Base-by-base conservation (phyloP, 2,797 vertebrate genomes). In the Lerista edwardsae region DNA sequence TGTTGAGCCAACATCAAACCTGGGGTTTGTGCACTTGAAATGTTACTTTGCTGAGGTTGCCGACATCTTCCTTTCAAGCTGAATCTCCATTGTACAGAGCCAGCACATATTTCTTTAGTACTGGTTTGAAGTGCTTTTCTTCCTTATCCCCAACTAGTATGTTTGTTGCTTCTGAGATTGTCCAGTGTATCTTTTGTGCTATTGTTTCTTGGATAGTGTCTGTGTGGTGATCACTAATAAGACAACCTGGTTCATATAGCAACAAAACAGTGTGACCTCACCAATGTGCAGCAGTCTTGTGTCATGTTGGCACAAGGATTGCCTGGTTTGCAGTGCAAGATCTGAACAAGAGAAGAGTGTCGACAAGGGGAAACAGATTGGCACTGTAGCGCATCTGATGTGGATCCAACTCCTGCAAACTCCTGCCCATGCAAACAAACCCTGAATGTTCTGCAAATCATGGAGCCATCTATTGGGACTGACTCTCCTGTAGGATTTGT, bases 401-500 rank as follows among this genome's bases (percentile, higher is more conserved):
- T 41, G 19, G 59, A 55, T 79, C 59, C 19, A 59, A 68, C 39
- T 64, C 31, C 41, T 44, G 59, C 36, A 80, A 74, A n/a, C 57
- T 44, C 51, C n/a, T 15, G 68, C 31, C 61, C 67, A n/a, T 62
- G 64, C 14, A 79, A 64, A 47, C 67, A 47, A 67, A 47, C 36
- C n/a, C 55, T 80, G 68, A 44, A 3, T n/a, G 14, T 47, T 55
- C 55, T 4, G 25, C 57, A 69, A 62, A 86, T 69, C 65, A 29
- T 36, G 9, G 57, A 44, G 55, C 39, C 12, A n/a, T 81, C 68
- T 61, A 76, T 76, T 21, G 55, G 31, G 34, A 34, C 57, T 47
- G 17, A 29, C 55, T 80, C 55, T 86, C 73, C 73, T 47, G 64
- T 51, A 75, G 79, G 65, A 71, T 86, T 73, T 62, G 15, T 76